phyloP scores from a whole-genome alignment of 2,888 invertebrate genomes.

The Scaptodrosophila latifasciaeformis region DNA sequence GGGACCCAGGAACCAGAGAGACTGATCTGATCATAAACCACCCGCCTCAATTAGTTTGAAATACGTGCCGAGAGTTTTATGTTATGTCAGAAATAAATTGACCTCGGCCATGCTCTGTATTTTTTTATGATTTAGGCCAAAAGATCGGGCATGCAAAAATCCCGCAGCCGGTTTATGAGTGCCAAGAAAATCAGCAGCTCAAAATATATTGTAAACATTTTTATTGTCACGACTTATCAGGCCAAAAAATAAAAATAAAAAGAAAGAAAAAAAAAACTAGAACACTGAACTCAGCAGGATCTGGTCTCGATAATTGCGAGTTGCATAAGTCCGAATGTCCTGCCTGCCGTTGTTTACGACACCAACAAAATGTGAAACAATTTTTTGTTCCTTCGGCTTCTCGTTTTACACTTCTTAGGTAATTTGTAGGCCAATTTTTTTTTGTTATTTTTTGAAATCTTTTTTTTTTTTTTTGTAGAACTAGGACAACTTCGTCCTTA shows the following conservation, averaged over 20 bases:
- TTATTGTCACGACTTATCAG: slow-evolving; percentile 27
- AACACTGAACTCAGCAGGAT: slow-evolving; percentile 21
- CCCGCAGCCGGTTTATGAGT: neutral
- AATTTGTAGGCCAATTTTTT: slow-evolving; percentile 61
- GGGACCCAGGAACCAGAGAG: slow-evolving; percentile 31
- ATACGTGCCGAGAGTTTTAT: too few relatives aligned
- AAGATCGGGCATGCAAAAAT: slow-evolving; percentile 10
- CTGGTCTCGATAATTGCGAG: slow-evolving; percentile 10
- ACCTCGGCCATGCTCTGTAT: slow-evolving; percentile 2
- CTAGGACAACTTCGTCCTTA: neutral
- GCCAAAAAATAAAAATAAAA: slow-evolving; percentile 24
- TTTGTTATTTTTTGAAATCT: slow-evolving; percentile 9
- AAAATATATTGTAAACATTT: slow-evolving; percentile 40
- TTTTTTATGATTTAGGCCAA: slow-evolving; percentile 21
- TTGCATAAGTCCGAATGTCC: slow-evolving; percentile 34
- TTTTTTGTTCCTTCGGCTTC: slow-evolving; percentile 13
- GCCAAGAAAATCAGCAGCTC: neutral
- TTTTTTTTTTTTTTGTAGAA: neutral
- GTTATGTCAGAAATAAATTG: too few relatives aligned
- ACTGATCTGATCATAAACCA: slow-evolving; percentile 12
- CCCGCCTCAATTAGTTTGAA: slow-evolving; percentile 61
- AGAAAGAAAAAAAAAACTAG: slow-evolving; percentile 53
- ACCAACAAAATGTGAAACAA: slow-evolving; percentile 20
- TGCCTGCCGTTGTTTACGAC: neutral
- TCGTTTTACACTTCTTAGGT: slow-evolving; percentile 58